phyloP scores from a whole-genome alignment of 2,113 vertebrate genomes.

The Lophotis ruficrista region DNA sequence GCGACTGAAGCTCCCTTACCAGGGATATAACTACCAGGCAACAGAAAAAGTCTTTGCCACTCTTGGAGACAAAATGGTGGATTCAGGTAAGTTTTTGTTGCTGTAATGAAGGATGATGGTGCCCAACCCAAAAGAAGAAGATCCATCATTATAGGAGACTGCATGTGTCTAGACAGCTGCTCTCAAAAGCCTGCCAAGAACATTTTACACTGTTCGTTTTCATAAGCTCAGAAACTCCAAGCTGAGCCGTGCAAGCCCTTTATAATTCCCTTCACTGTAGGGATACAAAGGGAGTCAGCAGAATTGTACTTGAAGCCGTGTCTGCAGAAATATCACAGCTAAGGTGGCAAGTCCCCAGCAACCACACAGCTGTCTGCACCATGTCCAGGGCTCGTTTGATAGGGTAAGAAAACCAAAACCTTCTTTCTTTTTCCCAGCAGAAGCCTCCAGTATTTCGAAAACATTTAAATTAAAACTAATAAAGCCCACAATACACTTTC shows the following conservation, averaged over 20 bases:
- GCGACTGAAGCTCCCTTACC: not conserved
- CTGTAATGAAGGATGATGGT: not conserved
- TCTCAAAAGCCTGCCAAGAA: constrained; percentile 14
- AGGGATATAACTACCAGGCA: not conserved
- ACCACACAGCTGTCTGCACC: not conserved
- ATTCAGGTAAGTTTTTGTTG: not conserved
- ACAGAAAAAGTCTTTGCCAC: not conserved
- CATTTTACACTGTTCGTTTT: not conserved
- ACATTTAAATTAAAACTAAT: not conserved
- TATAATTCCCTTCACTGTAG: not conserved
- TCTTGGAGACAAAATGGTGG: not conserved
- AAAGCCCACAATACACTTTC: not conserved
- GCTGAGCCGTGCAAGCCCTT: not conserved
- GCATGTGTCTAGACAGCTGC: constrained; percentile 2
- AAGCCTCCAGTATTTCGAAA: not conserved
- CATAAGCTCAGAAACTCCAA: constrained; percentile 6
- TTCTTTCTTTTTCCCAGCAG: not conserved
- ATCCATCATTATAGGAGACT: not conserved
- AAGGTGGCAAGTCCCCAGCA: not conserved
- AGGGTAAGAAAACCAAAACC: not conserved
- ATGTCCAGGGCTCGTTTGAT: not conserved
- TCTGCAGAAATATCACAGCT: not conserved
- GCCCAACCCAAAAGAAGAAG: not conserved
- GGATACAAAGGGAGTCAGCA: not conserved
- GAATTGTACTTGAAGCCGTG: not conserved